Evolutionary conservation across 2,113 vertebrate genomes (phyloP).

Genomic region (Oceanodroma tethys): DNA sequence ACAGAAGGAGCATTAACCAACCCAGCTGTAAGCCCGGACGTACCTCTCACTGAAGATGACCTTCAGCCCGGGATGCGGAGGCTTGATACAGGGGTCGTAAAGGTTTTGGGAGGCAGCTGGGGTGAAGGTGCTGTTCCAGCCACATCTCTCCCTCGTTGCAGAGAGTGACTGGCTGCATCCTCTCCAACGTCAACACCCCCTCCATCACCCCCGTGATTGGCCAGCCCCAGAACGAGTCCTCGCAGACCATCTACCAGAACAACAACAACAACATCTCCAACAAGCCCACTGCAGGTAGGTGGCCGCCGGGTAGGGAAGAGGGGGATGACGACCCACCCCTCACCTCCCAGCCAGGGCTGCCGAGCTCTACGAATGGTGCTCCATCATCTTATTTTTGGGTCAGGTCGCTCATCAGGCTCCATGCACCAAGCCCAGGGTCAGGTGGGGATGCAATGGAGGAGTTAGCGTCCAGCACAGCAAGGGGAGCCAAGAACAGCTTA

Average conservation of each 20-base stretch:
- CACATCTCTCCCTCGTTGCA: slow-evolving; percentile 36
- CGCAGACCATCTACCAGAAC: slow-evolving; percentile 89
- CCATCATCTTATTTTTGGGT: background rate
- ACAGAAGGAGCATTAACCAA: background rate
- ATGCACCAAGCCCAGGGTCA: background rate
- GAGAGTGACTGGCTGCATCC: slow-evolving; percentile 98
- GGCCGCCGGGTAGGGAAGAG: rapidly evolving
- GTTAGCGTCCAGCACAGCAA: background rate
- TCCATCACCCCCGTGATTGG: slow-evolving; percentile 93
- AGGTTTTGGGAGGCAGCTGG: background rate
- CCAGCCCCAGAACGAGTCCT: slow-evolving; percentile 88
- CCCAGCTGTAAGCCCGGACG: background rate
- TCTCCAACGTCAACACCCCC: slow-evolving; percentile 96
- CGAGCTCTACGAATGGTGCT: background rate
- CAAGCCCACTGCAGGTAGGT: slow-evolving; percentile 87
- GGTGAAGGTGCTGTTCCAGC: background rate
- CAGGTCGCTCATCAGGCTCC: background rate
- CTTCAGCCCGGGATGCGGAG: background rate
- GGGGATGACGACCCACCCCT: too few species aligned
- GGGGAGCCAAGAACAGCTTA: background rate
- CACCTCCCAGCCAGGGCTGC: background rate
- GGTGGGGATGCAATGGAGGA: background rate
- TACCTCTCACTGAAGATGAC: background rate
- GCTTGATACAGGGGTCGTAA: rapidly evolving
- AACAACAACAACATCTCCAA: slow-evolving; percentile 77